Conservation (phyloP, 2,888 invertebrate genomes). For the Mythimna lalbum region DNA sequence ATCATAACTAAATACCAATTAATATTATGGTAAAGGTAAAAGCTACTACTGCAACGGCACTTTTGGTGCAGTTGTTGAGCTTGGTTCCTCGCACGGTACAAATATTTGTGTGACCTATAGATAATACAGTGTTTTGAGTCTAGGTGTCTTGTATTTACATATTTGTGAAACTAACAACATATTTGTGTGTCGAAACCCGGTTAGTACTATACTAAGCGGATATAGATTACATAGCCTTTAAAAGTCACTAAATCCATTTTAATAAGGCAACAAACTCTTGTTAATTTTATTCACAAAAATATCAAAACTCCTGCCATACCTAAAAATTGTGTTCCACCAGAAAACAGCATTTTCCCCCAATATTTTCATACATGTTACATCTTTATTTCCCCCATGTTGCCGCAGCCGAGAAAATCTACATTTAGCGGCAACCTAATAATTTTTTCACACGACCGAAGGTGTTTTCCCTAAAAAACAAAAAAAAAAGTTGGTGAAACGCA, state of each 20-base stretch:
- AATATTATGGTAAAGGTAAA: no score
- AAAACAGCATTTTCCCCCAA: constrained; percentile 36
- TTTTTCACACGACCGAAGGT: constrained; percentile 58
- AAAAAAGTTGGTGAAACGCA: constrained; percentile 52
- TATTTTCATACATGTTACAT: constrained; percentile 59
- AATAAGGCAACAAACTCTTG: constrained; percentile 7
- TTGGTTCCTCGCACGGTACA: no score
- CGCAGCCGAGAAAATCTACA: constrained; percentile 59
- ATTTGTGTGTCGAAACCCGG: no score
- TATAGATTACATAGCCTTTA: no score
- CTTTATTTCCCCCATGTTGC: constrained; percentile 51
- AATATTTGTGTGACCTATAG: no score
- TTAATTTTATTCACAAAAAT: constrained; percentile 30
- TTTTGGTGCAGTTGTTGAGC: no score
- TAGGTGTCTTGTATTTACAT: no score
- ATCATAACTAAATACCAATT: no score
- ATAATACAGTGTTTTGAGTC: no score
- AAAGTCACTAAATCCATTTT: background rate
- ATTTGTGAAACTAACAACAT: no score
- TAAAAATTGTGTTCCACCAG: constrained; percentile 21
- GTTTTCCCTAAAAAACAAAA: constrained; percentile 50
- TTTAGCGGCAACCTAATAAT: constrained; percentile 58
- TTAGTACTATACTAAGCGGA: no score
- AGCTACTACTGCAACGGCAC: no score
- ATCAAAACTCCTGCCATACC: constrained; percentile 9